Conservation (phyloP, 2,113 vertebrate genomes). For the Hassar affinis region DNA sequence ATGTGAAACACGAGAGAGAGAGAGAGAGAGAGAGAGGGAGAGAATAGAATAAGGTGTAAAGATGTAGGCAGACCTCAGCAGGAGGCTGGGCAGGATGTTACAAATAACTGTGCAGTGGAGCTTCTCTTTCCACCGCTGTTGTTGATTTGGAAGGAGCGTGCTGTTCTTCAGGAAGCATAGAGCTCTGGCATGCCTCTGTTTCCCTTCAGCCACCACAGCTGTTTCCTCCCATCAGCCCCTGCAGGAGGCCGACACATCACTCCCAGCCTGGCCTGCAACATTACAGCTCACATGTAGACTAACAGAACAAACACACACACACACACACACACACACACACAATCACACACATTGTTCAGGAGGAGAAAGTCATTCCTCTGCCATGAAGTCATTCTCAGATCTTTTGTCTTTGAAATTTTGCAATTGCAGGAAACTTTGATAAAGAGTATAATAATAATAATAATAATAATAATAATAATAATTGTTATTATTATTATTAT, state of each 20-base stretch:
- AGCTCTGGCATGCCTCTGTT: conserved; percentile 38
- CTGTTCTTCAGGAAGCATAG: conserved; percentile 51
- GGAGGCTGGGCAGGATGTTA: conserved; percentile 6
- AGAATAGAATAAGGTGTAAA: conserved; percentile 14
- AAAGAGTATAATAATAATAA: neutral
- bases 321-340: conserved; percentile 21
- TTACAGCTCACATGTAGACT: conserved; percentile 43
- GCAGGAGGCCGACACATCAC: conserved; percentile 46
- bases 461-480: neutral
- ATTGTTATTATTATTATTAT: neutral
- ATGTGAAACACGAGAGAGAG: conserved; percentile 3
- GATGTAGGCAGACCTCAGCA: neutral
- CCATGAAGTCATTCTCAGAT: conserved; percentile 44
- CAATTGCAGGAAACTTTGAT: neutral
- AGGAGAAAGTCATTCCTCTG: conserved; percentile 46
- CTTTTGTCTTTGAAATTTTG: neutral
- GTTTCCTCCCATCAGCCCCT: conserved; percentile 51
- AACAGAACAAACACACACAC: conserved; percentile 15
- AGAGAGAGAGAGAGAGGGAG: conserved; percentile 21
- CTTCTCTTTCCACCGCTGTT: conserved; percentile 22
- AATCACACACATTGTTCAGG: conserved; percentile 35
- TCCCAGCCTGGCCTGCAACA: conserved; percentile 38
- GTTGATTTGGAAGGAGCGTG: conserved; percentile 43
- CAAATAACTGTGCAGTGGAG: neutral
- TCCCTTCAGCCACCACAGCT: conserved; percentile 46